These are phyloP conservation scores for Amblyopsis rosae DNA, from an alignment of 2,113 vertebrate genomes.

Conservation along the genomic window DNA sequence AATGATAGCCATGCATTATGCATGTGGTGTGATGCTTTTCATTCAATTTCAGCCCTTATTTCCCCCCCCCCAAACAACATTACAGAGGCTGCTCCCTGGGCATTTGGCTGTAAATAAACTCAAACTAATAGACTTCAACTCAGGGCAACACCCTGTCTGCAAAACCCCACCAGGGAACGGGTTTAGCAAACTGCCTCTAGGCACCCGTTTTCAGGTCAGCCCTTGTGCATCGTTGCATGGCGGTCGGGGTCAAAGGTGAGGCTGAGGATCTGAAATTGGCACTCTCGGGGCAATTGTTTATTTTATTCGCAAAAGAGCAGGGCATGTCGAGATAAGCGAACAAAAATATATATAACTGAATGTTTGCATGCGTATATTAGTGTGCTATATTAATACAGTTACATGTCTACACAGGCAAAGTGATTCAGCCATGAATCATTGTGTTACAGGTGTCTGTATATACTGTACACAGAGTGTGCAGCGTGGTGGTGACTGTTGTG, in stretches of 20 bases:
- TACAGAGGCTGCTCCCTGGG: slow-evolving; percentile 68
- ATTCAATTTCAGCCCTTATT: slow-evolving; percentile 73
- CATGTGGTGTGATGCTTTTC: slow-evolving; percentile 71
- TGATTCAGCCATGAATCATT: slow-evolving; percentile 3
- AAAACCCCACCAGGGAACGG: slow-evolving; percentile 58
- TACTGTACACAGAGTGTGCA: not conserved
- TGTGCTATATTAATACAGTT: slow-evolving; percentile 28
- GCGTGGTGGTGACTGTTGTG: slow-evolving; percentile 29
- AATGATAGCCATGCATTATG: slow-evolving; percentile 76
- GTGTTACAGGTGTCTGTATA: slow-evolving; percentile 1
- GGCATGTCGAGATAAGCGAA: slow-evolving; percentile 18
- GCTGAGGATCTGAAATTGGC: slow-evolving; percentile 49
- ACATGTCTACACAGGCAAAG: slow-evolving; percentile 18
- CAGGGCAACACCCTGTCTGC: slow-evolving; percentile 65
- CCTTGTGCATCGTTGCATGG: slow-evolving; percentile 29
- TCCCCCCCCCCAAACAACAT: slow-evolving; percentile 65
- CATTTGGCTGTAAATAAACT: slow-evolving; percentile 77
- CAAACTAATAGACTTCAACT: slow-evolving; percentile 73
- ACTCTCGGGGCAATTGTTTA: slow-evolving; percentile 11
- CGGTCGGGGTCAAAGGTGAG: slow-evolving; percentile 20
- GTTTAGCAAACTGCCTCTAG: slow-evolving; percentile 64
- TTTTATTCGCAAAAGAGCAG: not conserved
- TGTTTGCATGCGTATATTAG: slow-evolving; percentile 45
- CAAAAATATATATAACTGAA: slow-evolving; percentile 24
- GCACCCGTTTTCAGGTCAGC: slow-evolving; percentile 59